phyloP scores from a whole-genome alignment of 1,140 invertebrate species.

The Galleria mellonella region DNA sequence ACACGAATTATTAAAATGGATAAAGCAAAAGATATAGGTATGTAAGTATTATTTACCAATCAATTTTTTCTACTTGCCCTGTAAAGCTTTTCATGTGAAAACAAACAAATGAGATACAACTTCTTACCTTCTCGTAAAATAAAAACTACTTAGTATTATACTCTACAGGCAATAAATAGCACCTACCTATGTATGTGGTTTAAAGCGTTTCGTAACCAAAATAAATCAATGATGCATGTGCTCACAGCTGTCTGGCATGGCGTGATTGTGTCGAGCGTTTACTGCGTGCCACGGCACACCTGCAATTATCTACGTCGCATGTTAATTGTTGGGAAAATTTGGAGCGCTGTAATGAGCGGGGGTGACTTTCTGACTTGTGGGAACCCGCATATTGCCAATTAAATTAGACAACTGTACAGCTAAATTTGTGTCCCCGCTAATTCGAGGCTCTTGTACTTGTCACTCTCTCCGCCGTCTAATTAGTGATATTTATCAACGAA shows the following conservation, averaged over 20 bases:
- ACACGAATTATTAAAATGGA: too few species aligned
- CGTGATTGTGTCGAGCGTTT: slow-evolving; percentile 38
- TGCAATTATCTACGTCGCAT: slow-evolving; percentile 52
- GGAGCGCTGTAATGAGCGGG: slow-evolving; percentile 32
- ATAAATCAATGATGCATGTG: neutral
- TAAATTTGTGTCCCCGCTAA: slow-evolving; percentile 24
- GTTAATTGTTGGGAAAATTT: slow-evolving; percentile 62
- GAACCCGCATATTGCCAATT: slow-evolving; percentile 68
- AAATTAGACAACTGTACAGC: slow-evolving; percentile 68
- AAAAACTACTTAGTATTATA: too few species aligned
- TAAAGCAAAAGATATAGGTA: too few species aligned
- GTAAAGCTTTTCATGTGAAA: too few species aligned
- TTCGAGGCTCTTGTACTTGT: slow-evolving; percentile 22
- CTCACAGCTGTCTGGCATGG: slow-evolving; percentile 11
- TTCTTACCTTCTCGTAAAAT: too few species aligned
- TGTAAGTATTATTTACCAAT: too few species aligned
- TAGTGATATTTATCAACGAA: slow-evolving; percentile 30
- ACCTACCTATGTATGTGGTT: too few species aligned
- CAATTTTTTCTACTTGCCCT: too few species aligned
- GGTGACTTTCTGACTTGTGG: slow-evolving; percentile 63
- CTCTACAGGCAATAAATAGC: too few species aligned
- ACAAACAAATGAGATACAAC: too few species aligned
- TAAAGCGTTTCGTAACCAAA: neutral
- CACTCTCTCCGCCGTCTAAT: slow-evolving; percentile 26
- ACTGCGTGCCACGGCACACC: slow-evolving; percentile 29